Base-by-base conservation (phyloP, 2,113 vertebrate species). In the Pelecanus crispus region DNA sequence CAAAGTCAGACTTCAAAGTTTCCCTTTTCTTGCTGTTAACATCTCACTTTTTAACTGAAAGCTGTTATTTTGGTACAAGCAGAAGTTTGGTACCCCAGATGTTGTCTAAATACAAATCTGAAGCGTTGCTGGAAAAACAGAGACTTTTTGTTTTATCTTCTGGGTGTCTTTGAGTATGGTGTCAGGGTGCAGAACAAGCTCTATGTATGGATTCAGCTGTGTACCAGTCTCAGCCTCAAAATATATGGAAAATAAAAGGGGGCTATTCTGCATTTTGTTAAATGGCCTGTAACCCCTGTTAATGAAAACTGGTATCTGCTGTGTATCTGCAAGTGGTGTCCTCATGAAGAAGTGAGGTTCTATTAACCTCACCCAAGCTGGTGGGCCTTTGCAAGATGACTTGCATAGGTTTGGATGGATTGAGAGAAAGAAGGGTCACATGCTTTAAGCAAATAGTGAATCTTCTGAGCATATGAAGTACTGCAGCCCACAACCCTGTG, bases 401-500 rank as follows among this genome's bases (percentile, higher is more conserved):
- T 36, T 74, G 31, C 7, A 9, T 4, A 34, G 38, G 8, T 86
- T 86, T 81, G 40, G 36, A n/a, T 42, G 34, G 36, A 32, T 45
- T 45, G 45, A 77, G 49, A 90, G 62, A 36, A 71, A 44, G n/a
- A 81, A 25, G 7, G 24, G 8, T 36, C 8, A 9, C 0, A 6
- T 52, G 7, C 31, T 65, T 71, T 59, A 47, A 90, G 29, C 6
- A 63, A 45, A 34, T 7, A 74, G 12, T 1, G 8, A 90, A 44
- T 9, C 7, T 74, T 62, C 44, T 36, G 52, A 67, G 24, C 16
- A 3, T 28, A 4, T 21, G 21, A 75, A 65, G 7, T 36, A 36
- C 4, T 0, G 0, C 36, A 61, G 53, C 49, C 45, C 53, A 29
- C 8, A 83, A 10, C 14, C 34, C 22, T 26, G 28, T 42, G 14